Evolutionary conservation across 2,888 invertebrate genomes (phyloP).

Genomic region (Sphinx pinastri): DNA sequence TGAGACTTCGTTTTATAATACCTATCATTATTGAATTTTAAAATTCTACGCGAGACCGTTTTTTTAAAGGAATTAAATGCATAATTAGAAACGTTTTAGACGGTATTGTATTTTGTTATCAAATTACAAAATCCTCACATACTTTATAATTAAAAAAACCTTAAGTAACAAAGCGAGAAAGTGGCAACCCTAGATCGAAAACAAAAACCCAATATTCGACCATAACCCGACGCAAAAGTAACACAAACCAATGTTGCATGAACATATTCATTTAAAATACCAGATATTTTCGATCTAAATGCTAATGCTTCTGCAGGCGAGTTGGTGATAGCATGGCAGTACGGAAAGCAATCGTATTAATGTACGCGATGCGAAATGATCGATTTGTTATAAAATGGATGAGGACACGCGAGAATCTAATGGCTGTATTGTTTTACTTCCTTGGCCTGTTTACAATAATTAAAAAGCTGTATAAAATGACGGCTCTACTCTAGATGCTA

Average conservation of each 20-base stretch:
- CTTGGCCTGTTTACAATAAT: no score
- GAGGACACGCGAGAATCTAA: not conserved
- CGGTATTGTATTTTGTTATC: no score
- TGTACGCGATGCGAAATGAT: constrained; percentile 15
- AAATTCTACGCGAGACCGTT: not conserved
- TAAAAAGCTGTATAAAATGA: no score
- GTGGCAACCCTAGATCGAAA: no score
- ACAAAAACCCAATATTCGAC: no score
- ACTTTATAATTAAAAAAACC: no score
- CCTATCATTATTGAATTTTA: not conserved
- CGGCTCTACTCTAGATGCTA: no score
- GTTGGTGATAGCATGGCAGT: not conserved
- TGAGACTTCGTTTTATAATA: not conserved
- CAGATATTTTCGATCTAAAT: constrained; percentile 32
- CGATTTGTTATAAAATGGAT: constrained; percentile 8
- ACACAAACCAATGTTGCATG: not conserved
- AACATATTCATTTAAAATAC: constrained; percentile 6
- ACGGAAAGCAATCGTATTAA: constrained; percentile 18
- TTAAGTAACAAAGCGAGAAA: no score
- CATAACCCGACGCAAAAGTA: not conserved
- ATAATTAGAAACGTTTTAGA: no score
- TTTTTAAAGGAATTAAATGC: no score
- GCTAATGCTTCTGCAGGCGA: constrained; percentile 5
- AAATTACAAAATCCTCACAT: no score
- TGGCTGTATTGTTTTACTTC: not conserved